Percentiles rank a stretch among this genome's conserved stretches.
phyloP scores from a whole-genome alignment of 2,797 vertebrate genomes.

The Eremophila alpestris region DNA sequence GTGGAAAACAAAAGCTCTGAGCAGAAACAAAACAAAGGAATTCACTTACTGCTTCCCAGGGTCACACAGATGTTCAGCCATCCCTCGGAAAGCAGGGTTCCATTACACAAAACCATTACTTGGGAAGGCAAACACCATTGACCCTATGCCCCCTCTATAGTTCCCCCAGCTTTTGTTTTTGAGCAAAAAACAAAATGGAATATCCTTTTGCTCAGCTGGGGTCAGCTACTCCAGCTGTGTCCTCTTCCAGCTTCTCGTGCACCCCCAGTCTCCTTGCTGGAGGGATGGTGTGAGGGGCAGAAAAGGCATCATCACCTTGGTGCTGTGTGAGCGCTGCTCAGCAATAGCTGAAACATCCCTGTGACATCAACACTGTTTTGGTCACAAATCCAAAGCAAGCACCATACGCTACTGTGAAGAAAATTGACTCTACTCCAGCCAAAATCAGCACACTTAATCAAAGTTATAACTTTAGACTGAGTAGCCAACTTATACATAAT shows the following conservation, averaged over 20 bases:
- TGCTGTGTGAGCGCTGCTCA: background rate
- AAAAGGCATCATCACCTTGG: background rate
- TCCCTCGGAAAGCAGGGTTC: background rate
- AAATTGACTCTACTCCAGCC: background rate
- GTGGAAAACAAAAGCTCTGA: background rate
- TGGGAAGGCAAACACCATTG: background rate
- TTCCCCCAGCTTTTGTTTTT: background rate
- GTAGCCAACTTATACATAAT: background rate
- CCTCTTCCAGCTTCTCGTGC: background rate
- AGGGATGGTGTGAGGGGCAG: background rate
- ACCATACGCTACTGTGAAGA: background rate
- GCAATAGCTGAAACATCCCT: background rate
- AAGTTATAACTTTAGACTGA: background rate
- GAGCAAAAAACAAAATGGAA: background rate
- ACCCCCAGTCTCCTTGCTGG: fast-evolving
- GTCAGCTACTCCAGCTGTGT: background rate
- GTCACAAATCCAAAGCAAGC: background rate
- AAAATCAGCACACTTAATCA: background rate
- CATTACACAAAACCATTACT: fast-evolving
- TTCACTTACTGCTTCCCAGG: fast-evolving
- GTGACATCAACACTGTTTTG: background rate
- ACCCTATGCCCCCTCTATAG: background rate
- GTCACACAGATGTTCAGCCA: background rate
- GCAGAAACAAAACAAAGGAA: background rate
- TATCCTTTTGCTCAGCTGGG: background rate